phyloP scores from a whole-genome alignment of 2,797 vertebrate species.

The Cyclura pinguis region DNA sequence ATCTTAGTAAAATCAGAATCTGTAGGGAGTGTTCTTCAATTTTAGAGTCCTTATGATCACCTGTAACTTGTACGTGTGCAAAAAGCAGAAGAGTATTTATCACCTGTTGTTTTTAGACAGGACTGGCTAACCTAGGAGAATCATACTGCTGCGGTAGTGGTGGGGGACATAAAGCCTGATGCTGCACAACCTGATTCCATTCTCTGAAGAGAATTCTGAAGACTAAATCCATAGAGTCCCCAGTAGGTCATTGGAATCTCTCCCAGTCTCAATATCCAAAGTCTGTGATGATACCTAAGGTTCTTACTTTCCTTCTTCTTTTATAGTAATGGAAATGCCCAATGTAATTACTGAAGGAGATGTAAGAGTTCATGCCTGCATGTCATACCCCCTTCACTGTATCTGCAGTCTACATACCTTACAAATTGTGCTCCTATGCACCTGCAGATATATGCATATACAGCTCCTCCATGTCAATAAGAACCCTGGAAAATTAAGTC shows the following conservation, averaged over 20 bases:
- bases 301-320: not conserved
- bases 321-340: not conserved
- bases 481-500: not conserved
- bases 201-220: not conserved
- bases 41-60: not conserved
- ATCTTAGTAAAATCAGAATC: not conserved
- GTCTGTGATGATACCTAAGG: not conserved
- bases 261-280: not conserved
- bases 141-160: too few relatives aligned
- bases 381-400: not conserved
- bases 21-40: not conserved
- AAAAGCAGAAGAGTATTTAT: not conserved
- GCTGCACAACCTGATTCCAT: not conserved
- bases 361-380: not conserved
- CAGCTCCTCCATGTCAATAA: not conserved
- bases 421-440: not conserved
- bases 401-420: not conserved
- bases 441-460: not conserved
- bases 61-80: not conserved
- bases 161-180: not conserved
- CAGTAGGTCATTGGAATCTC: not conserved
- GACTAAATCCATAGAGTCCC: not conserved
- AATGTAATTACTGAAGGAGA: not conserved
- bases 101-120: not conserved
- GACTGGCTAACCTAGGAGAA: not conserved